Evolutionary conservation across 2,888 invertebrate species (phyloP).

Genomic region (Protodeltote pygarga): DNA sequence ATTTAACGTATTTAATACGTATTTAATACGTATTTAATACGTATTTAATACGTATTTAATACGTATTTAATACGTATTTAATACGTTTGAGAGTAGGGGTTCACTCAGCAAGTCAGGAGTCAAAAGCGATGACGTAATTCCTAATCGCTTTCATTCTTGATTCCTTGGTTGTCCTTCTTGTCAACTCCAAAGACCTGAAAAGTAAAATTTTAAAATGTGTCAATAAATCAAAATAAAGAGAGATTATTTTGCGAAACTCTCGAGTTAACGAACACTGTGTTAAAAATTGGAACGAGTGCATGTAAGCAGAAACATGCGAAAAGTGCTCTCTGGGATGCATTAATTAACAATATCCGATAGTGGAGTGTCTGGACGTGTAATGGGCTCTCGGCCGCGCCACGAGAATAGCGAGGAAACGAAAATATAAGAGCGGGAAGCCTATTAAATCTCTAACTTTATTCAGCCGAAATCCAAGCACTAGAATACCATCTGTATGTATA

Average conservation of each 20-base stretch:
- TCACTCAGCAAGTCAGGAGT: no score
- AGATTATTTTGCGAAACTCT: not conserved
- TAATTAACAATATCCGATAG: conserved; percentile 50
- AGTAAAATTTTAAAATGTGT: no score
- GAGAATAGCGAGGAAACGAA: conserved; percentile 2
- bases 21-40: no score
- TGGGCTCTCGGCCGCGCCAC: conserved; percentile 26
- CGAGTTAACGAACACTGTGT: conserved; percentile 7
- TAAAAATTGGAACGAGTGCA: conserved; percentile 24
- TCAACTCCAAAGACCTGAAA: no score
- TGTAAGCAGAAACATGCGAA: conserved; percentile 26
- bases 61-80: no score
- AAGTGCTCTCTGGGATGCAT: conserved; percentile 44
- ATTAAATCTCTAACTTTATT: not conserved
- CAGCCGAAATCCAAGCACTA: not conserved
- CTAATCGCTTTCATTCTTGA: no score
- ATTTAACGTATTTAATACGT: no score
- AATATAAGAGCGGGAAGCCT: not conserved
- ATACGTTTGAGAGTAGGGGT: no score
- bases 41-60: no score
- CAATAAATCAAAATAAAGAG: no score
- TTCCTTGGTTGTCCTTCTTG: no score
- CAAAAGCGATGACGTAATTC: no score
- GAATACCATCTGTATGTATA: not conserved
- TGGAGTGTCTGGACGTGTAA: conserved; percentile 35